Percentiles rank a stretch among this genome's conserved stretches.
Conservation (phyloP, 2,888 invertebrate species). For the Sisyra nigra region DNA sequence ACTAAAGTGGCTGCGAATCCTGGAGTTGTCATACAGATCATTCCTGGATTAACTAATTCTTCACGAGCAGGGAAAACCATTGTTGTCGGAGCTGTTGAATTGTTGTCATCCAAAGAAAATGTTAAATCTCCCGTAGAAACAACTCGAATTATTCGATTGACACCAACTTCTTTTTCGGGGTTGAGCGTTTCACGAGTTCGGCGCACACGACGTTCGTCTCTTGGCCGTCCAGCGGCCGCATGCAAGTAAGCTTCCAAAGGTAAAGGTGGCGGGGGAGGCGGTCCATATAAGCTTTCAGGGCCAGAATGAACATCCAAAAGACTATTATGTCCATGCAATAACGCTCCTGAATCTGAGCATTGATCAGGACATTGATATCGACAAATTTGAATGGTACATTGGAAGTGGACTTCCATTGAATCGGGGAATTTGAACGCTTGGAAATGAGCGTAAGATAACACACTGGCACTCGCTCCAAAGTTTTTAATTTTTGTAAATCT, state of each 20-base stretch:
- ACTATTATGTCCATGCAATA: slow-evolving; percentile 17
- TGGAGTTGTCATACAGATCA: slow-evolving; percentile 90
- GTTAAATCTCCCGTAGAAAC: slow-evolving; percentile 83
- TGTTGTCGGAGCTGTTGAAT: slow-evolving; percentile 39
- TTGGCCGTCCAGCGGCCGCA: slow-evolving; percentile 41
- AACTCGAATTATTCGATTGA: slow-evolving; percentile 77
- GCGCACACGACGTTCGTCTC: slow-evolving; percentile 56
- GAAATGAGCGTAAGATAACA: slow-evolving; percentile 83
- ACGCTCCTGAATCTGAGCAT: slow-evolving; percentile 47
- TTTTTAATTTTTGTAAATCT: slow-evolving; percentile 90
- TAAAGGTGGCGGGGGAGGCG: slow-evolving; percentile 42
- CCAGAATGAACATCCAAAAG: slow-evolving; percentile 37
- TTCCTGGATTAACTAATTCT: slow-evolving; percentile 29
- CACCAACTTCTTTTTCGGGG: slow-evolving; percentile 70
- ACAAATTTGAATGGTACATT: slow-evolving; percentile 89
- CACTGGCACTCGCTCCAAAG: slow-evolving; percentile 84
- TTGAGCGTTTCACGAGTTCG: slow-evolving; percentile 43
- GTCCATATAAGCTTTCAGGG: slow-evolving; percentile 50
- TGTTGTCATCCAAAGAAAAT: slow-evolving; percentile 58
- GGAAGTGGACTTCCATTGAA: slow-evolving; percentile 93
- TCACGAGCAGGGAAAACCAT: slow-evolving; percentile 55
- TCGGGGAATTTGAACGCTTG: slow-evolving; percentile 94
- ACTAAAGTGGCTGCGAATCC: slow-evolving; percentile 79
- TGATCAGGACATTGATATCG: slow-evolving; percentile 87
- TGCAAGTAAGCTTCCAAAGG: slow-evolving; percentile 48